Evolutionary conservation across 2,113 vertebrate genomes (phyloP).

Genomic region (Raphicerus campestris): DNA sequence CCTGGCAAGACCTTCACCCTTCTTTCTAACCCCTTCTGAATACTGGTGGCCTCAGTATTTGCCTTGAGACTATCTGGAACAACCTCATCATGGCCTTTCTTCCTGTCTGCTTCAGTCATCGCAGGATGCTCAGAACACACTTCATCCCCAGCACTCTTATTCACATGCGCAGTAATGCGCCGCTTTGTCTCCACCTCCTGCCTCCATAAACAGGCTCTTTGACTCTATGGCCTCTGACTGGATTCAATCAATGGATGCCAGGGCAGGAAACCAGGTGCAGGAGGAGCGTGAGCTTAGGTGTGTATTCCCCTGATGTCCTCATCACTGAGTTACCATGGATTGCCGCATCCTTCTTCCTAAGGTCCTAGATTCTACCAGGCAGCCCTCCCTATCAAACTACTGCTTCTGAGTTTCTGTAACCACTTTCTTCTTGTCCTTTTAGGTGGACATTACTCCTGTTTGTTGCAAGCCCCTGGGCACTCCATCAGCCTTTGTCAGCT

Average conservation of each 20-base stretch:
- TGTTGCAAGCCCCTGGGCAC: not conserved
- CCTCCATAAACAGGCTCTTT: not conserved
- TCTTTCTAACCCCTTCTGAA: not conserved
- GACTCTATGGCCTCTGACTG: not conserved
- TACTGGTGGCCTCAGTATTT: not conserved
- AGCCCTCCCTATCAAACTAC: not conserved
- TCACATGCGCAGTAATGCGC: not conserved
- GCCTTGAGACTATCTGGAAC: not conserved
- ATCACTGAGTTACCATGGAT: fast-evolving
- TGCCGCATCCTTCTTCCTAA: not conserved
- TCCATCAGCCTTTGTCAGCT: not conserved
- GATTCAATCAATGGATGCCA: not conserved
- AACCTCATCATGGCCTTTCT: too few species aligned
- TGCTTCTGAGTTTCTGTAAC: not conserved
- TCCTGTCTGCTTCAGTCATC: not conserved
- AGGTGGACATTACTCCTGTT: not conserved
- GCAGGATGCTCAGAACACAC: not conserved
- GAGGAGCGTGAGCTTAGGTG: not conserved
- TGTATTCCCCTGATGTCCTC: too few species aligned
- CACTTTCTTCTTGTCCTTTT: not conserved
- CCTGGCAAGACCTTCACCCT: not conserved
- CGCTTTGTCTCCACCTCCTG: not conserved
- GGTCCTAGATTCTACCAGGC: not conserved
- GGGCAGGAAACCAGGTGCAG: not conserved
- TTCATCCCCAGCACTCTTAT: not conserved